Base-by-base conservation (phyloP, 2,797 vertebrate genomes). In the Triplophysa bombifrons region DNA sequence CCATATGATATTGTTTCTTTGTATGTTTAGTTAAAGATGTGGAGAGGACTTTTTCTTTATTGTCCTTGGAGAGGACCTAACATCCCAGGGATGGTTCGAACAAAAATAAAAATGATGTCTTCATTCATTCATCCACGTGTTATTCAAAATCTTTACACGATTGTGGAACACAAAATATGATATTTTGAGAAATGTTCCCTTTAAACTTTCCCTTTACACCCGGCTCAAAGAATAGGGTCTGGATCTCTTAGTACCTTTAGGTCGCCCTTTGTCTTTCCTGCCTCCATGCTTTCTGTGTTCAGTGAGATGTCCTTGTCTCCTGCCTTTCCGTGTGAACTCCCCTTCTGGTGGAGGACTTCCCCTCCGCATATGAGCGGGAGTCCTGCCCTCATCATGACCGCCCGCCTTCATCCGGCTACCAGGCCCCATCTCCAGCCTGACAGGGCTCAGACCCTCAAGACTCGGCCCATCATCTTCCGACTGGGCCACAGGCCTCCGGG, bases 231-330 rank as follows among this genome's bases (percentile, higher is more conserved):
- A 58, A 50, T 2, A n/a, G 9, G 3, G 10, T 38, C 19, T 19
- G 4, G 38, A n/a, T 56, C 20, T 46, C 41, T 17, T 2, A 34
- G 74, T 92, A 98, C 97, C 96, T 96, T 93, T 91, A 72, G 91
- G 93, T 12, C 93, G 93, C 30, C 88, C 86, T 81, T 94, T 95
- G 72, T 97, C 95, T 74, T 93, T 94, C 61, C 94, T 93, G 74
- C 90, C 82, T 27, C 91, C 93, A 13, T 94, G 93, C 6, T 92
- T 94, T 85, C 91, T 94, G 64, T 93, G 93, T 17, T 94, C 91
- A 14, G 41, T 20, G n/a, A 64, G 73, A 5, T 85, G 82, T 3
- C 88, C 85, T 0, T 89, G 87, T 12, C 93, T 96, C 87, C 90
- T 93, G 4, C 89, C 92, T 80, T 94, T 96, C 41, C 88, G 90